phyloP scores from a whole-genome alignment of 1,140 invertebrate genomes.

The Condylostylus longicornis region DNA sequence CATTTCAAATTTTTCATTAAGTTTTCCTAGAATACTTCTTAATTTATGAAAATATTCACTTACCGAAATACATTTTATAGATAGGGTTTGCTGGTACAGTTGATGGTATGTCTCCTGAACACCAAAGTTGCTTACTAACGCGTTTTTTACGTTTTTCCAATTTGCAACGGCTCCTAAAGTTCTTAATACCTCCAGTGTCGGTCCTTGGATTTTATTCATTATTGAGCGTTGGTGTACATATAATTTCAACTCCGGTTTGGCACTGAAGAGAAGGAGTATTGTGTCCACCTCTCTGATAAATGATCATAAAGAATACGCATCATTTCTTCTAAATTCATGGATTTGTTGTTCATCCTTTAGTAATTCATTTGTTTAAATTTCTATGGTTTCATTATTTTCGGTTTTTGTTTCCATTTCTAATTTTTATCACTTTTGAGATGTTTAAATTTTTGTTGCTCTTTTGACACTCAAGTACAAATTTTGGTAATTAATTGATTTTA shows the following conservation, averaged over 20 bases:
- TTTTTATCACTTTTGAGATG: too few relatives aligned
- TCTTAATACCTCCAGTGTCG: conserved; percentile 9
- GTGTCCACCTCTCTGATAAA: conserved; percentile 10
- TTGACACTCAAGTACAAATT: too few relatives aligned
- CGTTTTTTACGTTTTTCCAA: conserved; percentile 5
- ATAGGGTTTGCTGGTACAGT: conserved; percentile 1
- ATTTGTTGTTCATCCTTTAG: conserved; percentile 9
- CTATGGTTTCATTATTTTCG: too few relatives aligned
- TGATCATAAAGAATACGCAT: conserved; percentile 9
- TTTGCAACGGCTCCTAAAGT: conserved; percentile 6
- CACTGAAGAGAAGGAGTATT: conserved; percentile 4
- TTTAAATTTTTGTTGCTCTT: too few relatives aligned
- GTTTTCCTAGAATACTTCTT: conserved; percentile 2
- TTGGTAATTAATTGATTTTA: too few relatives aligned
- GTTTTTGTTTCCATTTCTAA: too few relatives aligned
- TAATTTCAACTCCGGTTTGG: not conserved
- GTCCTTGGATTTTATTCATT: conserved; percentile 10
- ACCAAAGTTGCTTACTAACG: conserved; percentile 8
- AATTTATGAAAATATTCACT: conserved; percentile 2
- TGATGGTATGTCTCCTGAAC: conserved; percentile 7
- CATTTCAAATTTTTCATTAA: conserved; percentile 5
- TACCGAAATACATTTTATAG: not conserved
- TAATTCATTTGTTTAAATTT: too few relatives aligned
- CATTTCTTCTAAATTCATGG: conserved; percentile 8
- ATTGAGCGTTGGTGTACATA: conserved; percentile 6